Evolutionary conservation across 2,797 vertebrate genomes (phyloP).

Genomic region (Peromyscus nudipes): DNA sequence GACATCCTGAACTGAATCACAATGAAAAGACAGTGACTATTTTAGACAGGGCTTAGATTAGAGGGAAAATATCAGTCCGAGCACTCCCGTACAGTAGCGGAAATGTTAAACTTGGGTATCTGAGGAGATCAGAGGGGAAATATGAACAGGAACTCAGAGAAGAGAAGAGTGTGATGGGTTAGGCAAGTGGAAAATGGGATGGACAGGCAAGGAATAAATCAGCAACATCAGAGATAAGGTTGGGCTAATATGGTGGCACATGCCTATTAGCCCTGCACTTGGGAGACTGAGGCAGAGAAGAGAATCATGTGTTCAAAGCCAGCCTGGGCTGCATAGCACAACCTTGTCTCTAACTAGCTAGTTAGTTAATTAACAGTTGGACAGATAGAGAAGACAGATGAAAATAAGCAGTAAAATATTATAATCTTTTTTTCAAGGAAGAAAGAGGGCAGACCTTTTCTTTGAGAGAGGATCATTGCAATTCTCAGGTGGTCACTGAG

Average conservation of each 20-base stretch:
- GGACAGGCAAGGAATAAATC: not conserved
- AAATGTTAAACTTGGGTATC: not conserved
- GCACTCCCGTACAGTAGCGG: not conserved
- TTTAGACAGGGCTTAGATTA: not conserved
- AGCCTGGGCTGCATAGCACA: not conserved
- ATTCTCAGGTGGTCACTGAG: not conserved
- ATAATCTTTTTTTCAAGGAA: not conserved
- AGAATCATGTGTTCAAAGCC: not conserved
- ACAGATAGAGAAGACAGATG: not conserved
- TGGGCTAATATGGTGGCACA: no score
- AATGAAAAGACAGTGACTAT: not conserved
- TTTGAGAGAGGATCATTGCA: not conserved
- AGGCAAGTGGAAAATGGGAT: not conserved
- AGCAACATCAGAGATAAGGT: not conserved
- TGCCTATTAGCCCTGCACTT: not conserved
- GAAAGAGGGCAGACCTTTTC: not conserved
- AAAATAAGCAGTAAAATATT: constrained; percentile 7
- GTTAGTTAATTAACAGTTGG: not conserved
- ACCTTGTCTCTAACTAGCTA: not conserved
- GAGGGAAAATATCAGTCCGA: not conserved
- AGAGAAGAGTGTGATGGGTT: not conserved
- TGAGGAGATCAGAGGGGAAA: not conserved
- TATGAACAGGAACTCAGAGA: not conserved
- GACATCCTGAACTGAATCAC: not conserved
- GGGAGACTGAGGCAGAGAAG: not conserved